Conservation (phyloP, 2,888 invertebrate genomes). For the Oasisia sp. region DNA sequence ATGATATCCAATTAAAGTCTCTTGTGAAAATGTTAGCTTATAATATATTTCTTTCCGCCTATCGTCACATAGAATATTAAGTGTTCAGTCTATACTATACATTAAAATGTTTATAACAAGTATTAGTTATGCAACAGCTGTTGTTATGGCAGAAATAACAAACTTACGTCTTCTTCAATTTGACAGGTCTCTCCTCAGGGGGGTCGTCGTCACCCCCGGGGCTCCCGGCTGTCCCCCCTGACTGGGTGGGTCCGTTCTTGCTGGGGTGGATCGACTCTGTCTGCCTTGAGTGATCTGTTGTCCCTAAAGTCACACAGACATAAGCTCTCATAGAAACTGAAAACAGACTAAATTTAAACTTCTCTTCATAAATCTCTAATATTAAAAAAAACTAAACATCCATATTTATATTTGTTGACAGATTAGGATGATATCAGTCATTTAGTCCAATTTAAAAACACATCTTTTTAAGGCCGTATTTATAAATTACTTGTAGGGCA, state of each 20-base stretch:
- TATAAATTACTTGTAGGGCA: no score
- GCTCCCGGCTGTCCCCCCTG: background rate
- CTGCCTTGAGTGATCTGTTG: background rate
- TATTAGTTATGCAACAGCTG: background rate
- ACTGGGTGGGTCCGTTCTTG: background rate
- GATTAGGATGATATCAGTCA: no score
- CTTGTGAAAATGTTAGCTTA: no score
- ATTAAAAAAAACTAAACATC: background rate
- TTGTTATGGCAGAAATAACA: background rate
- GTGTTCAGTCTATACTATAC: background rate
- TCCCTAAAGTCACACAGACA: background rate
- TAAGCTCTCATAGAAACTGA: background rate
- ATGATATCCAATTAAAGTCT: no score
- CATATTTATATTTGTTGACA: no score
- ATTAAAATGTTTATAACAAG: background rate
- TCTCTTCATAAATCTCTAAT: background rate
- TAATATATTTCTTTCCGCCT: no score
- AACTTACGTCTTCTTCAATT: constrained; percentile 35
- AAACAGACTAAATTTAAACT: background rate
- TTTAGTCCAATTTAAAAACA: no score
- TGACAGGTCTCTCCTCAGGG: constrained; percentile 39
- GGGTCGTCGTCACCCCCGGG: constrained; percentile 40
- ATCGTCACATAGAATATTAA: background rate
- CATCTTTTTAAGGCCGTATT: no score
- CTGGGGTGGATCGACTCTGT: background rate